Evolutionary conservation across 2,113 vertebrate species (phyloP), one percentile per base, ranked within the genome.

Genomic region (Dasypus novemcinctus): DNA sequence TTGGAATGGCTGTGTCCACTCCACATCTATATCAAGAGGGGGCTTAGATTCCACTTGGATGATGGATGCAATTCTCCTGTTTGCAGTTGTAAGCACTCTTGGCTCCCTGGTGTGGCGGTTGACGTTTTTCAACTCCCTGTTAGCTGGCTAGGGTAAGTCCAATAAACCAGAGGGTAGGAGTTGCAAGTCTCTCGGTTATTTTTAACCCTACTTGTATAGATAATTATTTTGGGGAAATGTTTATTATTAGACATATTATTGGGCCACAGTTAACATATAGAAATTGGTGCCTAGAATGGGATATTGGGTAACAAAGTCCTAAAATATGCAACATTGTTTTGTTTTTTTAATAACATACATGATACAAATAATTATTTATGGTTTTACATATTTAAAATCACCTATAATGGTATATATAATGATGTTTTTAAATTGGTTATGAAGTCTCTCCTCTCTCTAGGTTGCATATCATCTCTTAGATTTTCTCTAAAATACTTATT

Each of bases 401-500:
- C 36, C 21, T 93, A 21, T 41, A 31, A 68, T 14, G 15, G 64
- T 66, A 33, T 66, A 33, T 52, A 69, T 12, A 87, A 63, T 81
- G 17, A 12, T 75, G 18, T 82, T 52, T 63, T 31, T 64, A 66
- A 88, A 8, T 25, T 95, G 31, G 27, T 64, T 93, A 36, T 80
- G 36, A 75, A 72, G 10, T 90, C 49, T 87, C 68, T 68, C 43
- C 43, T 74, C 61, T 49, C 74, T 41, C 15, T 94, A 79, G 38
- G 21, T 38, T 88, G 23, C 31, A 78, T 61, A 84, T 92, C 63
- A 31, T 75, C 72, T 71, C 88, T 78, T 94, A 76, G 20, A 57
- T 76, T 95, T 79, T 87, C 90, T 91, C 71, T 84, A 79, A 18
- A 79, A 36, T 61, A 31, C 61, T 25, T 76, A 82, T 63, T 87